Evolutionary conservation across 2,888 invertebrate species (phyloP).

Genomic region (Melikaiella ostensackeni): DNA sequence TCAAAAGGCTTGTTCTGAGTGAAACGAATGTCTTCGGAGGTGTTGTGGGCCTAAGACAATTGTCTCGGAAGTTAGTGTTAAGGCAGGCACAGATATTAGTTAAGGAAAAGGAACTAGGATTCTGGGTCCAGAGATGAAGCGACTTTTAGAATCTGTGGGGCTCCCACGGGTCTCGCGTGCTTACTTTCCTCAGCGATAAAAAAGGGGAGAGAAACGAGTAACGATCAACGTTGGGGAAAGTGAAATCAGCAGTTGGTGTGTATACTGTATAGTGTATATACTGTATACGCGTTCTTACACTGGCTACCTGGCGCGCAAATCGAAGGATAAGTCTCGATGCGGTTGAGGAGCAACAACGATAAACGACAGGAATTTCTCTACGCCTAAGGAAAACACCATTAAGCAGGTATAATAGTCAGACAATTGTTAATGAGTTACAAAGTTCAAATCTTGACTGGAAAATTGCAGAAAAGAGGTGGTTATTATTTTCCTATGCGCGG

Average conservation of each 20-base stretch:
- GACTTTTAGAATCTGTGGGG: slow-evolving; percentile 15
- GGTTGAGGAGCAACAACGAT: slow-evolving; percentile 43
- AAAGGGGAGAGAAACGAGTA: slow-evolving; percentile 58
- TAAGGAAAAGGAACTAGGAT: not conserved
- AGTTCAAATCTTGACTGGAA: slow-evolving; percentile 30
- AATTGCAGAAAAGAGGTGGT: not conserved
- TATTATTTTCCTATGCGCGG: not conserved
- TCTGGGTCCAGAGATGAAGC: not conserved
- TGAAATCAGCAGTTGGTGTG: slow-evolving; percentile 67
- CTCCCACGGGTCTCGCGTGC: slow-evolving; percentile 43
- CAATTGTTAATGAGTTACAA: slow-evolving; percentile 21
- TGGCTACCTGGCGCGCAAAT: slow-evolving; percentile 61
- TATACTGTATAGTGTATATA: slow-evolving; percentile 48
- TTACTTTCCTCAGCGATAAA: slow-evolving; percentile 44
- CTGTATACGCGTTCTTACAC: slow-evolving; percentile 59
- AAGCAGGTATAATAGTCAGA: slow-evolving; percentile 43
- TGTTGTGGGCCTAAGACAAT: not conserved
- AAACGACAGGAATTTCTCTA: slow-evolving; percentile 45
- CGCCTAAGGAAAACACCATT: slow-evolving; percentile 46
- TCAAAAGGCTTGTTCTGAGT: not conserved
- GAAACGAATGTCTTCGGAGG: not conserved
- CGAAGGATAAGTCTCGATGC: slow-evolving; percentile 52
- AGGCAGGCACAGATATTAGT: not conserved
- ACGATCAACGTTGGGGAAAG: slow-evolving; percentile 69
- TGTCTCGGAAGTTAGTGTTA: not conserved